Conservation (phyloP, 2,113 vertebrate species). For the Scatophagus argus region DNA sequence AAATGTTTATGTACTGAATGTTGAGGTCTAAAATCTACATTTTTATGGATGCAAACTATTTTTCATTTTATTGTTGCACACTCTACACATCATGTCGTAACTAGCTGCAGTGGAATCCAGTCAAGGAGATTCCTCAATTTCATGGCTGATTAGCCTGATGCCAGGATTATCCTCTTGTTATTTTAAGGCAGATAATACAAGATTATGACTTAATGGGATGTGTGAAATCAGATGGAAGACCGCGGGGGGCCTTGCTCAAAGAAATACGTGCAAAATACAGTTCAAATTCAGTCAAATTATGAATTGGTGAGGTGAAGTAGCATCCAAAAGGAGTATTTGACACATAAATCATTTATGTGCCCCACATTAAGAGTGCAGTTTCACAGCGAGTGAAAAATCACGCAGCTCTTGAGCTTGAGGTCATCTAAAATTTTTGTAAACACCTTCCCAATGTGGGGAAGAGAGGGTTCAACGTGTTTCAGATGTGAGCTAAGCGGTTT, state of each 20-base stretch:
- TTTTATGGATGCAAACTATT: neutral
- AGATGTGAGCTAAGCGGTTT: conserved; percentile 53
- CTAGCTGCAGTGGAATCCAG: conserved; percentile 40
- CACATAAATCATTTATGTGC: conserved; percentile 28
- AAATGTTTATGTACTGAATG: neutral
- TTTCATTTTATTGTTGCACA: neutral
- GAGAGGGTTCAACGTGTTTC: conserved; percentile 5
- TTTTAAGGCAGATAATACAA: conserved; percentile 80
- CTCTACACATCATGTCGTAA: conserved; percentile 20
- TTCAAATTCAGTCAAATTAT: conserved; percentile 30
- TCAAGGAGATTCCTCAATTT: conserved; percentile 66
- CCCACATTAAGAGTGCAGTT: conserved; percentile 30
- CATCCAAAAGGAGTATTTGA: conserved; percentile 58
- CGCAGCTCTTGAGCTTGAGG: conserved; percentile 24
- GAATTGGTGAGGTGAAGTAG: conserved; percentile 37
- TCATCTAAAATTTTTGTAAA: conserved; percentile 20
- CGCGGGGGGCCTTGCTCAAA: conserved; percentile 50
- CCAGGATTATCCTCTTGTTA: conserved; percentile 77
- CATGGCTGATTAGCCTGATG: conserved; percentile 67
- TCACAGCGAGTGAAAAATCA: conserved; percentile 10
- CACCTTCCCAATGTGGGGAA: conserved; percentile 21
- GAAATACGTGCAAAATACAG: conserved; percentile 49
- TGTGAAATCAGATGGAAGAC: conserved; percentile 79
- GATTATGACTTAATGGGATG: conserved; percentile 78
- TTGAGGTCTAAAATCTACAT: neutral